These are phyloP conservation scores for Plebejus anna DNA, from an alignment of 2,888 invertebrate species.

Conservation along the genomic window DNA sequence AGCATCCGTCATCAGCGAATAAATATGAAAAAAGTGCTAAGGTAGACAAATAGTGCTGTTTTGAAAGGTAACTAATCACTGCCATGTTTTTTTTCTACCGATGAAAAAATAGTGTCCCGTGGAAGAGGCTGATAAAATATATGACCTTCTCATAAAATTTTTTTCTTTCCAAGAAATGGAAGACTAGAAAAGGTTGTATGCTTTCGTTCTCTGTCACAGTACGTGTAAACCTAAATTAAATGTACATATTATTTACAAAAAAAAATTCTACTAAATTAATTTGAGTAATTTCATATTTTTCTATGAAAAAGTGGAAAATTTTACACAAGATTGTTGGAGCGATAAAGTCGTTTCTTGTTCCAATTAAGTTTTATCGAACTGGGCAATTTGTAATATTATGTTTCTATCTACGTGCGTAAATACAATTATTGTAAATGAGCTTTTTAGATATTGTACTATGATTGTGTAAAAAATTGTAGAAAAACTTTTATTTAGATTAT, in stretches of 20 bases:
- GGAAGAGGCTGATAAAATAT: background rate
- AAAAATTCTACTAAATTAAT: background rate
- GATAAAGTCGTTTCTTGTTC: constrained; percentile 14
- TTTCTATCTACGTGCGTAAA: constrained; percentile 5
- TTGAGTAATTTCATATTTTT: background rate
- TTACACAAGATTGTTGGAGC: background rate
- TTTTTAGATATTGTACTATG: background rate
- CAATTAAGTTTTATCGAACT: constrained; percentile 21
- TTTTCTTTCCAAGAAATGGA: background rate
- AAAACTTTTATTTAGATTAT: background rate
- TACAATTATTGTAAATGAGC: background rate
- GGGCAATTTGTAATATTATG: constrained; percentile 1
- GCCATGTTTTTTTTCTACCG: background rate
- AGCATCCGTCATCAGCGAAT: background rate
- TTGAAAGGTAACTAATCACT: background rate
- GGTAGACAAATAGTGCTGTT: background rate
- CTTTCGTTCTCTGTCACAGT: too few relatives aligned
- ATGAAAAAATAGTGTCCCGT: background rate
- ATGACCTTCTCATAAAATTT: background rate
- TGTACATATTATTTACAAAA: too few relatives aligned
- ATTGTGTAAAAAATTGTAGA: background rate
- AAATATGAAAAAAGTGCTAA: background rate
- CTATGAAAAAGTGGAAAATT: constrained; percentile 1
- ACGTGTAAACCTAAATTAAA: too few relatives aligned
- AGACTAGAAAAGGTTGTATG: background rate